Evolutionary conservation across 2,888 invertebrate species (phyloP).

Genomic region (Amiota communis): DNA sequence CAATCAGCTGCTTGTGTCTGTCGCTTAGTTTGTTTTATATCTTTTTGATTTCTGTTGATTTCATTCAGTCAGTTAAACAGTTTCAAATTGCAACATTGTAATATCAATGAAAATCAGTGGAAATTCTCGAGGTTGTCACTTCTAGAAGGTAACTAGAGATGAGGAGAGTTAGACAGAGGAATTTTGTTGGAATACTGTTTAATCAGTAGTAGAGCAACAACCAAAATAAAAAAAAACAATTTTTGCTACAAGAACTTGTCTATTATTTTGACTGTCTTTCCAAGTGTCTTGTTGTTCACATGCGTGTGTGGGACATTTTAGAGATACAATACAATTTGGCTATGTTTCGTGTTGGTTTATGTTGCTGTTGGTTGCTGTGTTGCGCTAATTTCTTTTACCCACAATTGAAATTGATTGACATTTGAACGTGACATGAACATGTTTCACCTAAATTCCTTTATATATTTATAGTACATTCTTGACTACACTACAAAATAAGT

Average conservation of each 20-base stretch:
- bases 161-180: no score
- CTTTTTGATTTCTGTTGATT: not conserved
- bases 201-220: no score
- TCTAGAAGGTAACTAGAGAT: no score
- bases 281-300: not conserved
- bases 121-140: no score
- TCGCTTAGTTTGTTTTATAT: not conserved
- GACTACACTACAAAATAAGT: no score
- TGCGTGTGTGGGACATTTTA: not conserved
- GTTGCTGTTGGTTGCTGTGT: not conserved
- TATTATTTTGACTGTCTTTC: not conserved
- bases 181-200: no score
- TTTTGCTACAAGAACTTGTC: not conserved
- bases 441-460: conserved; percentile 64
- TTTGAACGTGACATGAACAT: conserved; percentile 64
- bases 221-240: no score
- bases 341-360: not conserved
- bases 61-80: not conserved
- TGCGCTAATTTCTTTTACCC: conserved; percentile 16
- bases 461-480: conserved; percentile 55
- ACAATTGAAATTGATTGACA: conserved; percentile 54
- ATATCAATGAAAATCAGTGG: no score
- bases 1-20: not conserved
- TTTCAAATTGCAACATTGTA: no score
- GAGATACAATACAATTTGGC: not conserved